phyloP scores from a whole-genome alignment of 2,888 invertebrate genomes.

The Molanna angustata region DNA sequence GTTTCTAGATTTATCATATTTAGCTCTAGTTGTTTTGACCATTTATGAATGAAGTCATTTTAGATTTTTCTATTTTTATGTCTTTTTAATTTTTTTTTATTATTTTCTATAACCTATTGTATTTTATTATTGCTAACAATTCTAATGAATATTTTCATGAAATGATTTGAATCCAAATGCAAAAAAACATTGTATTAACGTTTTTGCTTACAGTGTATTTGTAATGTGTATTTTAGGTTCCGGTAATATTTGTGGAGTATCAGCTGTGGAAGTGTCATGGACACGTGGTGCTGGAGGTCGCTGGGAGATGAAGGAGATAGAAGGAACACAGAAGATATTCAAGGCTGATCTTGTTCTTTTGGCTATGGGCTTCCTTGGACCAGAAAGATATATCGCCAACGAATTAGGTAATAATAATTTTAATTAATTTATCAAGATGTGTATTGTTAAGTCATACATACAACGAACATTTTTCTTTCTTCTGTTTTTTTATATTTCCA shows the following conservation, averaged over 20 bases:
- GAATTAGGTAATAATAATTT: conserved; percentile 58
- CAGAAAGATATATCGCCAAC: conserved; percentile 84
- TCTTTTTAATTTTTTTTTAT: no score
- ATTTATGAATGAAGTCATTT: no score
- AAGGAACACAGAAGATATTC: conserved; percentile 74
- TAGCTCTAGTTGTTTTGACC: no score
- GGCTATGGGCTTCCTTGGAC: conserved; percentile 98
- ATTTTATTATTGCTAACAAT: no score
- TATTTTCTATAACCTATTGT: no score
- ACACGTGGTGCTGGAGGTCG: conserved; percentile 85
- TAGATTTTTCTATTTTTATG: no score
- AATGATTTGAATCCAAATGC: no score
- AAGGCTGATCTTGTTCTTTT: conserved; percentile 89
- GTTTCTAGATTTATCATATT: no score
- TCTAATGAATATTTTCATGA: no score
- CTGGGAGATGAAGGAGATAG: conserved; percentile 90
- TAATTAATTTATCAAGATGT: not conserved
- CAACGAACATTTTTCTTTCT: not conserved
- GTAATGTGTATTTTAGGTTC: conserved; percentile 47
- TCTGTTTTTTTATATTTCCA: not conserved
- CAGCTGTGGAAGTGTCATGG: conserved; percentile 91
- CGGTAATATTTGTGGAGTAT: conserved; percentile 88
- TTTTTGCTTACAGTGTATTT: no score
- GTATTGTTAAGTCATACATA: conserved; percentile 10
- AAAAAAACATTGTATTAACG: no score